These are phyloP conservation scores for Falco cherrug DNA, from an alignment of 2,797 vertebrate species.

Conservation along the genomic window DNA sequence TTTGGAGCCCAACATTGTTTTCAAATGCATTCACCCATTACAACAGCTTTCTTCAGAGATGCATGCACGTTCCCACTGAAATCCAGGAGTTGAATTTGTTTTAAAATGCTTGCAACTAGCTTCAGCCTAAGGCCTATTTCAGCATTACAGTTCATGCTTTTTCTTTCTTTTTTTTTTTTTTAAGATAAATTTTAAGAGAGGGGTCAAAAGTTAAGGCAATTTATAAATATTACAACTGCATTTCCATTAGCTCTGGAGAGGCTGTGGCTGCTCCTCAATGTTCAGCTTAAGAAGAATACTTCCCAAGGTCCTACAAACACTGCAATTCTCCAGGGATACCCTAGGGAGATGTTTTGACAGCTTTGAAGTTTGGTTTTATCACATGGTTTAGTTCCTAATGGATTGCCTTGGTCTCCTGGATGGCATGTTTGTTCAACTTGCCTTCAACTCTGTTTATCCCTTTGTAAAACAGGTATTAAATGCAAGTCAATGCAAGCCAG, in stretches of 20 bases:
- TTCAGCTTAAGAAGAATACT: slow-evolving; percentile 46
- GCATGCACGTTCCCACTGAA: neutral
- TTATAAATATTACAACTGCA: slow-evolving; percentile 50
- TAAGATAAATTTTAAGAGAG: slow-evolving; percentile 5
- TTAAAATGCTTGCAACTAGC: neutral
- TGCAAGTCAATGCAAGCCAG: slow-evolving; percentile 59
- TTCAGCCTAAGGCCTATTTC: neutral
- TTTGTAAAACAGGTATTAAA: slow-evolving; percentile 56
- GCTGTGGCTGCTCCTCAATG: neutral
- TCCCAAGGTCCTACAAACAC: slow-evolving; percentile 58
- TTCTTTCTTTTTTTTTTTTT: neutral
- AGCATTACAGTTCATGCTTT: neutral
- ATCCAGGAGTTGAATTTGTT: neutral
- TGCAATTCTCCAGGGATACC: slow-evolving; percentile 47
- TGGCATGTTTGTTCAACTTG: slow-evolving; percentile 66
- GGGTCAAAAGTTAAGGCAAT: slow-evolving; percentile 58
- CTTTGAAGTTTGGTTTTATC: slow-evolving; percentile 69
- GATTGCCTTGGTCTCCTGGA: slow-evolving; percentile 55
- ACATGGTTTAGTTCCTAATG: slow-evolving; percentile 68
- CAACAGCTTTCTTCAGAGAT: neutral
- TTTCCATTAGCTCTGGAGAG: slow-evolving; percentile 42
- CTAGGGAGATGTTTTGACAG: slow-evolving; percentile 64
- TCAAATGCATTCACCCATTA: neutral
- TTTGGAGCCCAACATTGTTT: neutral
- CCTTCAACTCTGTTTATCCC: slow-evolving; percentile 69